Evolutionary conservation across 2,113 vertebrate genomes (phyloP).

Genomic region (Alouatta palliata): DNA sequence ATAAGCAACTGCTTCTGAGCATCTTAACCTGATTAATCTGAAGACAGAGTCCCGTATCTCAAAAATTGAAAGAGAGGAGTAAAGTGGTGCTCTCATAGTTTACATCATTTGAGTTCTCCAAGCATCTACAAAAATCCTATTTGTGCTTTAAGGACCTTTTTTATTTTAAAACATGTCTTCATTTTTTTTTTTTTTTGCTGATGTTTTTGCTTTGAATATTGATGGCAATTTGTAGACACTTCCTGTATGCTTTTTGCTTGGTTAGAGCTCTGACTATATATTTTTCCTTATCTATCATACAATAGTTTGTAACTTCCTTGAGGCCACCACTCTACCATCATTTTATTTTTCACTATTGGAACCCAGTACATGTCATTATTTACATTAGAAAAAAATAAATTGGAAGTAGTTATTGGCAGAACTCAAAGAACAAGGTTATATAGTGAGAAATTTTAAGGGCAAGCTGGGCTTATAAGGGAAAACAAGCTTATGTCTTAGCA

Average conservation of each 20-base stretch:
- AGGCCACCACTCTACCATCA: fast-evolving
- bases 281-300: background rate
- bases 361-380: background rate
- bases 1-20: background rate
- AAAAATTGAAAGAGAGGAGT: fast-evolving
- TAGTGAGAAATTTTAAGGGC: background rate
- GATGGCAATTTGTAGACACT: background rate
- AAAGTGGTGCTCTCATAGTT: fast-evolving
- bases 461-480: background rate
- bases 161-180: background rate
- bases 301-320: background rate
- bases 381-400: background rate
- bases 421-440: background rate
- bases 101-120: background rate
- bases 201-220: background rate
- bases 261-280: background rate
- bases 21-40: background rate
- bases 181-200: background rate
- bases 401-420: background rate
- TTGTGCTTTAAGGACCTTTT: background rate
- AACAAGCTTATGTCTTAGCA: background rate
- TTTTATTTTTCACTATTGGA: background rate
- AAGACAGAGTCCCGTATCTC: background rate
- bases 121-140: background rate
- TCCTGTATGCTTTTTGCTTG: background rate